phyloP scores from a whole-genome alignment of 2,113 vertebrate genomes.

The Phylloscopus trochiloides region DNA sequence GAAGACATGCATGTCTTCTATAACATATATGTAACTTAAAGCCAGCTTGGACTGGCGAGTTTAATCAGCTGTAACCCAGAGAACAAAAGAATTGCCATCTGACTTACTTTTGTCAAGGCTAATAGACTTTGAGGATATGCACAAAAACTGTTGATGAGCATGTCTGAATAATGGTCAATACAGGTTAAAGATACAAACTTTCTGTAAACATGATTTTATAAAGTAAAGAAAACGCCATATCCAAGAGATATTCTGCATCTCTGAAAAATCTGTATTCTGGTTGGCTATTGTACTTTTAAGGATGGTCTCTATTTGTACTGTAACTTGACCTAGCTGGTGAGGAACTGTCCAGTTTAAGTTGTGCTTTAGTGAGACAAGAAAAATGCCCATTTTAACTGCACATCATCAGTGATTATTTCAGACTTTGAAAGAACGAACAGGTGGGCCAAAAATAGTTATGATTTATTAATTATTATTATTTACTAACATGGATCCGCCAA shows the following conservation, averaged over 20 bases:
- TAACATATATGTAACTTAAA: neutral
- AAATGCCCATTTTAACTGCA: neutral
- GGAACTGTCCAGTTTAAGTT: neutral
- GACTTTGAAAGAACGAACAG: neutral
- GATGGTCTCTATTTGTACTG: neutral
- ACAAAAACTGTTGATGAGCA: neutral
- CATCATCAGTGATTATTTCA: neutral
- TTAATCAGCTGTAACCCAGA: neutral
- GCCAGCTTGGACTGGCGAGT: neutral
- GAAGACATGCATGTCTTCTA: neutral
- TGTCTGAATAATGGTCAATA: neutral
- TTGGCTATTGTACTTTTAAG: neutral
- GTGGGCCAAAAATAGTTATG: neutral
- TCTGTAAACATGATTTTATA: neutral
- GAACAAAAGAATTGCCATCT: neutral
- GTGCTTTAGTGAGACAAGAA: neutral
- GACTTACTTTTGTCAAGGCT: neutral
- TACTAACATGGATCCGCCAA: neutral
- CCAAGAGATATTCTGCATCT: neutral
- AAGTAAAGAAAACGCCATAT: fast-evolving
- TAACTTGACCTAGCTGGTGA: neutral
- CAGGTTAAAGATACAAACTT: neutral
- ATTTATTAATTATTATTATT: neutral
- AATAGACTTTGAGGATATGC: neutral
- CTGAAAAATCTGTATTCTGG: neutral